phyloP scores from a whole-genome alignment of 2,113 vertebrate genomes.

The Ictidomys tridecemlineatus region DNA sequence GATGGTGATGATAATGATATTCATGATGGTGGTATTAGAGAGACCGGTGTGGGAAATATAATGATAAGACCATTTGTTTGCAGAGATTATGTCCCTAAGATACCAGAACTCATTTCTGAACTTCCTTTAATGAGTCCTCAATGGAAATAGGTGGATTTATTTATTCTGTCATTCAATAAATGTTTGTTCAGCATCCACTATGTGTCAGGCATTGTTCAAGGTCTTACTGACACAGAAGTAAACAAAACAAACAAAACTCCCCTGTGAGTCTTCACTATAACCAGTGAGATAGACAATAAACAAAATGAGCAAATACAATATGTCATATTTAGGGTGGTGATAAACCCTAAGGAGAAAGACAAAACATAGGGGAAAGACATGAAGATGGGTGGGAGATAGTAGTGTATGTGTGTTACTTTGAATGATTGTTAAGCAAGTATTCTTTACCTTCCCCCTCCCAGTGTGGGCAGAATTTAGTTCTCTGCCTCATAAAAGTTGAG shows the following conservation, averaged over 20 bases:
- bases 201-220: neutral
- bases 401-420: neutral
- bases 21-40: neutral
- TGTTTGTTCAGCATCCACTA: conserved; percentile 33
- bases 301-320: conserved; percentile 8
- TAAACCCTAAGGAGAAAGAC: conserved; percentile 5
- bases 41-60: neutral
- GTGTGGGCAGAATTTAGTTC: neutral
- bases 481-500: neutral
- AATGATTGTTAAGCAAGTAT: conserved; percentile 20
- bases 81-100: neutral
- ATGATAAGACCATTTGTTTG: neutral
- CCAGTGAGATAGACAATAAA: conserved; percentile 2
- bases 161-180: conserved; percentile 46
- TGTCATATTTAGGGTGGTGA: neutral
- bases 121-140: neutral
- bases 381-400: neutral
- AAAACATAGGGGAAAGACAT: neutral
- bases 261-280: neutral
- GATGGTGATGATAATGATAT: neutral
- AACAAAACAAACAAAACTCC: conserved; percentile 50
- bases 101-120: conserved; percentile 41
- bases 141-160: neutral
- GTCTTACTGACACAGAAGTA: conserved; percentile 30
- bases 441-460: neutral